Conservation (phyloP, 1,140 invertebrate species). For the Cherax destructor region DNA sequence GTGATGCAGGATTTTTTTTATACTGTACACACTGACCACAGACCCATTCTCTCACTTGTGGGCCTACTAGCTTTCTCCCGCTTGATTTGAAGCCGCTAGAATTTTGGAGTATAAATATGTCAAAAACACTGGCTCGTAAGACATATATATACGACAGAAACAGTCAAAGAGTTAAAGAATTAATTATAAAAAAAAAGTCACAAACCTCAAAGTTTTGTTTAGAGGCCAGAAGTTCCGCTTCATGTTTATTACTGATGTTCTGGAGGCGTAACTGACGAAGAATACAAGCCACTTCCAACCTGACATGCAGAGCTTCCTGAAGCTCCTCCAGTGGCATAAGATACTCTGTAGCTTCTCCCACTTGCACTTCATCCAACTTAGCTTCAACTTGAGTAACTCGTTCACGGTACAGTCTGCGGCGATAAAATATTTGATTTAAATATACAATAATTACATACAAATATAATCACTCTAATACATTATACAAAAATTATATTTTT, state of each 20-base stretch:
- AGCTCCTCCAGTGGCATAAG: conserved; percentile 88
- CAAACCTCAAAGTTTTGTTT: conserved; percentile 90
- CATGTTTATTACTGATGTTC: conserved; percentile 91
- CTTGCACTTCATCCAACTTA: conserved; percentile 89
- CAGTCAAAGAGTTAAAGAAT: no score
- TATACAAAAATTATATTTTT: no score
- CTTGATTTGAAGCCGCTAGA: no score
- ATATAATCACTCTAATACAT: no score
- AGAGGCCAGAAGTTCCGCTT: conserved; percentile 91
- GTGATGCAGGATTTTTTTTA: no score
- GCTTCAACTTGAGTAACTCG: conserved; percentile 88
- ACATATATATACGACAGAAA: no score
- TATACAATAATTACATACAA: no score
- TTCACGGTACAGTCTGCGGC: conserved; percentile 86
- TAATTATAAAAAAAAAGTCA: conserved; percentile 32
- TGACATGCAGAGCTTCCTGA: conserved; percentile 76
- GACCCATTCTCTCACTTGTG: no score
- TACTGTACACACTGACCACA: no score
- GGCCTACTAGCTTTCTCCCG: no score
- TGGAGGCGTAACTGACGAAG: conserved; percentile 85
- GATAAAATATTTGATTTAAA: neutral
- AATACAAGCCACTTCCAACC: conserved; percentile 93
- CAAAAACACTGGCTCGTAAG: no score
- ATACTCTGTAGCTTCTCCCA: conserved; percentile 91
- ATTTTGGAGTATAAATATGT: no score